Evolutionary conservation across 2,888 invertebrate genomes (phyloP).

Genomic region (Habroteleia sp.): DNA sequence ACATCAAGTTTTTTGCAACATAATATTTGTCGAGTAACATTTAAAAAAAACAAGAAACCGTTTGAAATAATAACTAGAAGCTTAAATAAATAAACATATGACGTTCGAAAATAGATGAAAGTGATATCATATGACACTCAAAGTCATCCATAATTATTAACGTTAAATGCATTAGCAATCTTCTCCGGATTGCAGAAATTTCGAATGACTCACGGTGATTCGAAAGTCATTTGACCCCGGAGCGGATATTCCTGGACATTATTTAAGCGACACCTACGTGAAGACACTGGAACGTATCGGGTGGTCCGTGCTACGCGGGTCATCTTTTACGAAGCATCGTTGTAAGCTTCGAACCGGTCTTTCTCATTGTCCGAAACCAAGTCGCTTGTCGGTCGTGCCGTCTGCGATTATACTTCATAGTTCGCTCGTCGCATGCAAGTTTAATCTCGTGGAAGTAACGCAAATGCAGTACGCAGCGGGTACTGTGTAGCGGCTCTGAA

Average conservation of each 20-base stretch:
- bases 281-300: constrained; percentile 24
- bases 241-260: constrained; percentile 32
- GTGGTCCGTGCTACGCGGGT: constrained; percentile 27
- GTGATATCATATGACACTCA: too few species aligned
- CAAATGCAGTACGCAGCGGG: constrained; percentile 70
- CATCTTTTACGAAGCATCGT: constrained; percentile 16
- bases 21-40: too few species aligned
- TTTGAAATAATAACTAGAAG: too few species aligned
- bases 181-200: neutral
- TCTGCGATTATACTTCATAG: constrained; percentile 75
- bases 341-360: constrained; percentile 30
- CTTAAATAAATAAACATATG: too few species aligned
- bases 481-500: constrained; percentile 61
- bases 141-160: too few species aligned
- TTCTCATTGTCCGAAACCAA: constrained; percentile 75
- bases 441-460: constrained; percentile 80
- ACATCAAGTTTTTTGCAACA: too few species aligned
- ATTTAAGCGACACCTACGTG: constrained; percentile 42
- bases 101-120: too few species aligned
- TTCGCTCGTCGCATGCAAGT: constrained; percentile 77
- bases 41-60: too few species aligned
- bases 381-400: constrained; percentile 75
- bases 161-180: neutral
- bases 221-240: constrained; percentile 10
- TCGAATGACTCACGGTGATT: neutral